These are phyloP conservation scores for Marcusenius ussheri DNA, from an alignment of 2,113 vertebrate species.

Conservation along the genomic window DNA sequence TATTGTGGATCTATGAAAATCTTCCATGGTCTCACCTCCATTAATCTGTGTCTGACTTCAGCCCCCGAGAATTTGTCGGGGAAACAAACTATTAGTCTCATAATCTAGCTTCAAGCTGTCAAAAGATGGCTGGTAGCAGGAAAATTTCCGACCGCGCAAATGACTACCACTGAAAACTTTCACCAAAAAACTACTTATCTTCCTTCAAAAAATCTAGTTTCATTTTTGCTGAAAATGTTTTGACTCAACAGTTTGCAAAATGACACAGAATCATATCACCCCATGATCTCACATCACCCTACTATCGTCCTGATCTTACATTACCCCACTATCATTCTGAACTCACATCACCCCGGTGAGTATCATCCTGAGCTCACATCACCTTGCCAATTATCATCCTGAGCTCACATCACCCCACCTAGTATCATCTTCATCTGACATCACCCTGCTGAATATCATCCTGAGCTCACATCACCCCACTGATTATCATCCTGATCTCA, in stretches of 20 bases:
- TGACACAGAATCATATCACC: neutral
- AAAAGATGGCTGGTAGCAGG: slow-evolving; percentile 1
- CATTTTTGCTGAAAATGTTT: neutral
- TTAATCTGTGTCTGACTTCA: neutral
- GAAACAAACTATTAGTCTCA: neutral
- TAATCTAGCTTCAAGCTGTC: neutral
- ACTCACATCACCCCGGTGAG: neutral
- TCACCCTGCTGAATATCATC: neutral
- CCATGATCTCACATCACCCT: neutral
- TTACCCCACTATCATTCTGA: neutral
- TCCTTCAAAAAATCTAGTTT: neutral
- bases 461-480: too few relatives aligned
- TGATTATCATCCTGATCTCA: too few relatives aligned
- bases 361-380: neutral
- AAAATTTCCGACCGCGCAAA: neutral
- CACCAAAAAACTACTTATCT: neutral
- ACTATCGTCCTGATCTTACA: neutral
- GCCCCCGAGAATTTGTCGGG: neutral
- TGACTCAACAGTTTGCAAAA: neutral
- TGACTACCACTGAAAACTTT: neutral
- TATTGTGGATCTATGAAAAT: neutral
- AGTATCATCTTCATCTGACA: neutral
- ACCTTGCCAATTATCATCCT: neutral
- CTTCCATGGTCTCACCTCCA: slow-evolving; percentile 5
- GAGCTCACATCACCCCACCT: neutral